These are phyloP conservation scores for Dasysyrphus tricinctus DNA, from an alignment of 2,888 invertebrate species.

Conservation along the genomic window DNA sequence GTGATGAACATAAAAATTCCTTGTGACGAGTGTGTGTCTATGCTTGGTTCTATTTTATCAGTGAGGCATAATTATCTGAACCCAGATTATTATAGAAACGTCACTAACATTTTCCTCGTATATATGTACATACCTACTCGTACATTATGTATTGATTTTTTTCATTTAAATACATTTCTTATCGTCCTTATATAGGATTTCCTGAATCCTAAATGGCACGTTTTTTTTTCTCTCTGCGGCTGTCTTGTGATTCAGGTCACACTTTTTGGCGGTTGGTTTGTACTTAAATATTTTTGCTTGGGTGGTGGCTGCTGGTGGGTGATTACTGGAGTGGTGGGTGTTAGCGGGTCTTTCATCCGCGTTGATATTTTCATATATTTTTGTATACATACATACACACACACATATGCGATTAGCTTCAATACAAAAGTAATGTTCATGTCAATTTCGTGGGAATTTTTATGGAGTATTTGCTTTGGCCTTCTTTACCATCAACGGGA, in stretches of 20 bases:
- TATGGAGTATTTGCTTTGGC: neutral
- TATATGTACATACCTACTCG: neutral
- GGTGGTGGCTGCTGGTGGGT: conserved; percentile 12
- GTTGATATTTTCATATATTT: neutral
- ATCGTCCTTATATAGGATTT: conserved; percentile 5
- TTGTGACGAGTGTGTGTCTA: conserved; percentile 64
- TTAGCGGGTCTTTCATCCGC: neutral
- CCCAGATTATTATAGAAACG: conserved; percentile 55
- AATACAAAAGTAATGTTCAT: conserved; percentile 6
- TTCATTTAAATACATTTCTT: conserved; percentile 7
- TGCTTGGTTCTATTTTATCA: conserved; percentile 26
- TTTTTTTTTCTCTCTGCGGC: conserved; percentile 9
- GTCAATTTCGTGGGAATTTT: conserved; percentile 53
- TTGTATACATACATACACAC: neutral
- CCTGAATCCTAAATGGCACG: conserved; percentile 24
- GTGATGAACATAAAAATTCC: conserved; percentile 55
- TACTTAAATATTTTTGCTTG: conserved; percentile 39
- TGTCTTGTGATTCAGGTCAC: conserved; percentile 52
- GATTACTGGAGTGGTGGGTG: conserved; percentile 5
- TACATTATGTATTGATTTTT: conserved; percentile 42
- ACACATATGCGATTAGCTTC: conserved; percentile 35
- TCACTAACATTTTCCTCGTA: conserved; percentile 29
- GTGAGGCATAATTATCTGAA: conserved; percentile 56
- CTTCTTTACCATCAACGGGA: conserved; percentile 4
- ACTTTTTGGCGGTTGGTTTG: conserved; percentile 53